Evolutionary conservation across 2,113 vertebrate species (phyloP).

Genomic region (Trachemys scripta): DNA sequence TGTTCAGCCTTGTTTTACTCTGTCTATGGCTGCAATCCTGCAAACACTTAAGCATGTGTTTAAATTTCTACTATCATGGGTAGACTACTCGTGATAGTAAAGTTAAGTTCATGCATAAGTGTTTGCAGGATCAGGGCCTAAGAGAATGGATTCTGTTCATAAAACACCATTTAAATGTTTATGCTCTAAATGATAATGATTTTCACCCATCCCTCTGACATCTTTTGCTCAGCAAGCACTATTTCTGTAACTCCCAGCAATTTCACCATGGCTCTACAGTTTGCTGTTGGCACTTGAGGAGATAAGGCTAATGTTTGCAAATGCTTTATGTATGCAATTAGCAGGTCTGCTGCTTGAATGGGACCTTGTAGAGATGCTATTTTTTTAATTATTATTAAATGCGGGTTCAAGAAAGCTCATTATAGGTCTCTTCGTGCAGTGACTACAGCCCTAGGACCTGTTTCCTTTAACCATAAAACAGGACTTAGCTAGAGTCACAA

Average conservation of each 20-base stretch:
- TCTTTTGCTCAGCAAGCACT: constrained; percentile 69
- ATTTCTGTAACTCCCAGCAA: constrained; percentile 70
- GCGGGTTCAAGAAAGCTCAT: constrained; percentile 50
- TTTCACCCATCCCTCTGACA: constrained; percentile 63
- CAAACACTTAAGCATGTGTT: constrained; percentile 33
- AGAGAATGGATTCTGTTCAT: constrained; percentile 63
- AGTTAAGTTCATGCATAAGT: background rate
- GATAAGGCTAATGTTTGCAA: constrained; percentile 61
- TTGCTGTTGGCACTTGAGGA: constrained; percentile 65
- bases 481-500: constrained; percentile 49
- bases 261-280: constrained; percentile 55
- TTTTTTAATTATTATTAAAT: constrained; percentile 49
- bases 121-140: constrained; percentile 61
- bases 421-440: constrained; percentile 56
- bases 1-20: constrained; percentile 57
- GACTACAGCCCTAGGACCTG: constrained; percentile 53
- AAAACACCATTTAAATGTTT: constrained; percentile 69
- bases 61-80: constrained; percentile 42
- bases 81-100: constrained; percentile 19
- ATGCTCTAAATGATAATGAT: constrained; percentile 69
- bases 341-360: constrained; percentile 47
- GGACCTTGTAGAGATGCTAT: background rate
- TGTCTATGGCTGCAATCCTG: constrained; percentile 30
- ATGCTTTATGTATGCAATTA: constrained; percentile 66
- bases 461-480: constrained; percentile 56